phyloP scores from a whole-genome alignment of 2,797 vertebrate species.

The Rhinella marina region DNA sequence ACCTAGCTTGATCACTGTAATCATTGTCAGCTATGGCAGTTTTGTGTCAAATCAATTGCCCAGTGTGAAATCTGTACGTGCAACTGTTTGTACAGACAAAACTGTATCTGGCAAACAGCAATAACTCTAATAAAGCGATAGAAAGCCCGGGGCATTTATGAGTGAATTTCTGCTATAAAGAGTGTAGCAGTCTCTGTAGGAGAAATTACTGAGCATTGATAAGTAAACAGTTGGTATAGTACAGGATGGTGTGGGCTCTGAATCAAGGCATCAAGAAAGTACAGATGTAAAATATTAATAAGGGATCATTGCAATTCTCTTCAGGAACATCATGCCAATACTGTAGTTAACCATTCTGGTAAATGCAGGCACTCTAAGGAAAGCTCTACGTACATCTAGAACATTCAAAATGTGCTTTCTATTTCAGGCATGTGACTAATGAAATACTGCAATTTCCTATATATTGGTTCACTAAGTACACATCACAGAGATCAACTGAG shows the following conservation, averaged over 20 bases:
- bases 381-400: background rate
- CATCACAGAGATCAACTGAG: background rate
- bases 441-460: background rate
- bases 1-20: constrained; percentile 40
- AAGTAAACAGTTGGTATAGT: constrained; percentile 1
- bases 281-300: constrained; percentile 18
- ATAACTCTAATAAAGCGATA: constrained; percentile 36
- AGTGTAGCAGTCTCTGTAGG: constrained; percentile 16
- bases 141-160: constrained; percentile 57
- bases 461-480: background rate
- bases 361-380: background rate
- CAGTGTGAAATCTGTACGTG: constrained; percentile 12
- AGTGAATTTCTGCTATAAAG: constrained; percentile 47
- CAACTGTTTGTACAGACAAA: constrained; percentile 48
- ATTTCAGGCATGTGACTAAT: background rate
- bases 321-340: constrained; percentile 18
- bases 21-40: constrained; percentile 11
- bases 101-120: constrained; percentile 36
- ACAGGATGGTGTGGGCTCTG: background rate
- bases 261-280: background rate
- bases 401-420: background rate
- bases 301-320: background rate
- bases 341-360: background rate
- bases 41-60: constrained; percentile 57
- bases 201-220: constrained; percentile 9